Evolutionary conservation across 2,888 invertebrate genomes (phyloP).

Genomic region (Neelides folsomi): DNA sequence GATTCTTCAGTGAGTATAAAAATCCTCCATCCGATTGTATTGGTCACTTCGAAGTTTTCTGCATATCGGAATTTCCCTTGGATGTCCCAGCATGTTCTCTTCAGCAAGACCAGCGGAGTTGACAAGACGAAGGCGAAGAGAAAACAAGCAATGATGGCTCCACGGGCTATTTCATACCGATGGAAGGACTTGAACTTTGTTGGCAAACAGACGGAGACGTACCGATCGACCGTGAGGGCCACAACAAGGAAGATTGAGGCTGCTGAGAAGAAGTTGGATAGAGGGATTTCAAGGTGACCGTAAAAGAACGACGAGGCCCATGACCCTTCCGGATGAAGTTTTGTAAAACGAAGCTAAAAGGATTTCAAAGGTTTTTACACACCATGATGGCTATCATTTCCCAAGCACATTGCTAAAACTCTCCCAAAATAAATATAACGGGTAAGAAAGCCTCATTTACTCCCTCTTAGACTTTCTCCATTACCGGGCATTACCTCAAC

Average conservation of each 20-base stretch:
- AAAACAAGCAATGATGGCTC: conserved; percentile 38
- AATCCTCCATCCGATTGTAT: conserved; percentile 35
- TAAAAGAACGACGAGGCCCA: conserved; percentile 36
- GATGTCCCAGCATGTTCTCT: conserved; percentile 32
- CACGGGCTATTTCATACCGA: conserved; percentile 36
- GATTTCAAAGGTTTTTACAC: neutral
- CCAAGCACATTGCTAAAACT: too few relatives aligned
- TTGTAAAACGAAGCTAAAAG: conserved; percentile 32
- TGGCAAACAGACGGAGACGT: conserved; percentile 41
- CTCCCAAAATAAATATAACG: too few relatives aligned
- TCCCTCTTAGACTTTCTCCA: too few relatives aligned
- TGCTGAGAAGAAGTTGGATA: conserved; percentile 42
- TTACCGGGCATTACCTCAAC: too few relatives aligned
- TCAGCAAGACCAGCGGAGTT: conserved; percentile 39
- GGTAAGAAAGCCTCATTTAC: too few relatives aligned
- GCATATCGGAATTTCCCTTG: conserved; percentile 20
- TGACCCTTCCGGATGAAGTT: conserved; percentile 24
- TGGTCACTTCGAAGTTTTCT: conserved; percentile 34
- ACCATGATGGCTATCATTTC: neutral
- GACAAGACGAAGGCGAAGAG: conserved; percentile 38
- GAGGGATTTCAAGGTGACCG: conserved; percentile 41
- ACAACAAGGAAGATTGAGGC: conserved; percentile 43
- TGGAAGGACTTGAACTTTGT: conserved; percentile 37
- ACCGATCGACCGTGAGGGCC: conserved; percentile 42
- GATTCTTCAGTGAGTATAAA: conserved; percentile 39